Percentiles rank a stretch among this genome's conserved stretches.
Conservation (phyloP, 2,888 invertebrate species). For the Micoletzkya japonica region DNA sequence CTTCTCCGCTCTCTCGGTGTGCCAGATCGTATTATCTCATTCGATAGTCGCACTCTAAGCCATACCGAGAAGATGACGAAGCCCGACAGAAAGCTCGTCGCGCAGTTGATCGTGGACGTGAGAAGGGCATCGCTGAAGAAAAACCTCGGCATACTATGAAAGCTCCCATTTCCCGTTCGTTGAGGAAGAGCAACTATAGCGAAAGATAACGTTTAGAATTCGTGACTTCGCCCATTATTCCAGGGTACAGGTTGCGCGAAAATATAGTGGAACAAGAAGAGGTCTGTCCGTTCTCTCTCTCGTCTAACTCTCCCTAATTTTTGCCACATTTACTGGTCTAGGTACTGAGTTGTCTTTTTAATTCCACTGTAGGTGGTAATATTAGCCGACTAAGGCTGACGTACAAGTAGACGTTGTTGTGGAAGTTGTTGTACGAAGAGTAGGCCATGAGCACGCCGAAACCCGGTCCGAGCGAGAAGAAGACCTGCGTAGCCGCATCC, state of each 20-base stretch:
- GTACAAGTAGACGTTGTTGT: constrained; percentile 86
- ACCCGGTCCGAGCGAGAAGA: constrained; percentile 97
- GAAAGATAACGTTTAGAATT: too few relatives aligned
- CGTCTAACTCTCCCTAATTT: not conserved
- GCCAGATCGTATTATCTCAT: constrained; percentile 78
- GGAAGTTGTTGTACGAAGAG: constrained; percentile 96
- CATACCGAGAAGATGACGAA: constrained; percentile 92
- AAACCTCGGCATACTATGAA: too few relatives aligned
- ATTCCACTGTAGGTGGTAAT: too few relatives aligned
- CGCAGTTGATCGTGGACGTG: constrained; percentile 91
- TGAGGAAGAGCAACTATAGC: too few relatives aligned
- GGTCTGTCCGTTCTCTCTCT: too few relatives aligned
- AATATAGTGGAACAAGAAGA: too few relatives aligned
- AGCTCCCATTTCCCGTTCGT: too few relatives aligned
- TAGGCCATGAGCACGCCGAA: constrained; percentile 95
- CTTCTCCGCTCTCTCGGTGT: not conserved
- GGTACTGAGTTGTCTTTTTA: not conserved
- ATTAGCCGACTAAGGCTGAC: constrained; percentile 16
- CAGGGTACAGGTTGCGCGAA: too few relatives aligned
- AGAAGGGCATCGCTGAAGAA: constrained; percentile 83
- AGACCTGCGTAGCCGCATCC: constrained; percentile 97
- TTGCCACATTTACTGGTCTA: not conserved
- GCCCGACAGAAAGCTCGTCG: constrained; percentile 92
- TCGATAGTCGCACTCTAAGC: too few relatives aligned
- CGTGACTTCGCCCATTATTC: too few relatives aligned